Percentiles rank a stretch among this genome's conserved stretches.
These are phyloP conservation scores for Hirundichthys speculiger DNA, from an alignment of 2,113 vertebrate genomes.

Conservation along the genomic window DNA sequence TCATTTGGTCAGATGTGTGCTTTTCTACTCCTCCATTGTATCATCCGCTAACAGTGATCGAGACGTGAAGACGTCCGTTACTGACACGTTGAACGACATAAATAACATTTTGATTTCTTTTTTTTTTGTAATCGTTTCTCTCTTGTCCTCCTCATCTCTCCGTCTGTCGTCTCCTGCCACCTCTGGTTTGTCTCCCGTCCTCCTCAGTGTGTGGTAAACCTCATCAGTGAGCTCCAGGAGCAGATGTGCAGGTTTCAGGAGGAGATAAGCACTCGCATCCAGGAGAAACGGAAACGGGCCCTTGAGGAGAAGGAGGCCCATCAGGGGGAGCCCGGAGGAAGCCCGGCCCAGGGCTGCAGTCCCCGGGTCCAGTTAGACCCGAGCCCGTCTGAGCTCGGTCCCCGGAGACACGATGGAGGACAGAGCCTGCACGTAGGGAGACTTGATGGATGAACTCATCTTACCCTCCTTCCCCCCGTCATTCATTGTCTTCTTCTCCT, in stretches of 20 bases:
- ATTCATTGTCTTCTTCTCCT: slow-evolving; percentile 39
- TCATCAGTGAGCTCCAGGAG: slow-evolving; percentile 98
- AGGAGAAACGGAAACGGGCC: slow-evolving; percentile 90
- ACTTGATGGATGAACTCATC: slow-evolving; percentile 77
- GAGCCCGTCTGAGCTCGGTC: slow-evolving; percentile 58
- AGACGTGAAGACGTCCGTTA: slow-evolving; percentile 10
- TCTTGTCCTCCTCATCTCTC: slow-evolving; percentile 29
- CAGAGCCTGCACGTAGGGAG: slow-evolving; percentile 91
- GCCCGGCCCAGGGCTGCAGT: slow-evolving; percentile 55
- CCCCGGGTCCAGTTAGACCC: slow-evolving; percentile 57
- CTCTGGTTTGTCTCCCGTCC: slow-evolving; percentile 40
- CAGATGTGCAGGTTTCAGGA: slow-evolving; percentile 98
- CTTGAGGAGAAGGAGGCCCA: slow-evolving; percentile 80
- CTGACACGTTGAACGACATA: slow-evolving; percentile 29
- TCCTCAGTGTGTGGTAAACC: slow-evolving; percentile 94
- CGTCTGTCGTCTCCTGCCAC: slow-evolving; percentile 32
- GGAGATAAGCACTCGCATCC: slow-evolving; percentile 96
- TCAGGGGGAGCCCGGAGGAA: slow-evolving; percentile 67
- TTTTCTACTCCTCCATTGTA: not conserved
- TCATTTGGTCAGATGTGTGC: not conserved
- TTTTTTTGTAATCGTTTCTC: slow-evolving; percentile 19
- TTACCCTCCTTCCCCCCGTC: slow-evolving; percentile 40
- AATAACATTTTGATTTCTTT: not conserved
- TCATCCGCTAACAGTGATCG: not conserved
- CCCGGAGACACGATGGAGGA: slow-evolving; percentile 77